Conservation (phyloP, 2,797 vertebrate genomes). For the Muscicapa comitata region DNA sequence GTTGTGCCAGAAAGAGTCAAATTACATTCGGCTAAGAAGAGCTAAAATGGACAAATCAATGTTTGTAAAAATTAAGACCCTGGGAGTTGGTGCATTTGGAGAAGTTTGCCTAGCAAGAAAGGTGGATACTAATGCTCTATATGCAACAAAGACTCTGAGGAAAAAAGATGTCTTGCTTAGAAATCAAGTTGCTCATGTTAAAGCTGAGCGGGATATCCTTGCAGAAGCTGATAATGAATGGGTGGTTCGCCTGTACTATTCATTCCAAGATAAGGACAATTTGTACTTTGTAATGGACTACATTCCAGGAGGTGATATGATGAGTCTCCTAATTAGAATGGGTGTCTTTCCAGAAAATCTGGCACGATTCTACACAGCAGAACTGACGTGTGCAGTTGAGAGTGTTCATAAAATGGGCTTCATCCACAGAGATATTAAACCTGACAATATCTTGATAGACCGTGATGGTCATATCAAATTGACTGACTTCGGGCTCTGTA, state of each 20-base stretch:
- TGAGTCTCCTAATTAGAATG: conserved; percentile 95
- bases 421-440: conserved; percentile 99
- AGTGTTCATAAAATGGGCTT: conserved; percentile 99
- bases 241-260: conserved; percentile 98
- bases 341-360: conserved; percentile 95
- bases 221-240: conserved; percentile 98
- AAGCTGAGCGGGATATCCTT: conserved; percentile 96
- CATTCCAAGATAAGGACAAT: conserved; percentile 97
- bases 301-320: conserved; percentile 98
- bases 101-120: conserved; percentile 95
- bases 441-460: conserved; percentile 98
- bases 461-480: conserved; percentile 97
- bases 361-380: conserved; percentile 95
- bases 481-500: conserved; percentile 97
- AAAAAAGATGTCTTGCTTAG: conserved; percentile 96
- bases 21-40: conserved; percentile 95
- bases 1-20: conserved; percentile 97
- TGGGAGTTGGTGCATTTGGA: conserved; percentile 95
- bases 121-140: conserved; percentile 92
- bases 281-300: conserved; percentile 99
- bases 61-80: conserved; percentile 97
- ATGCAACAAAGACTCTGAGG: conserved; percentile 96
- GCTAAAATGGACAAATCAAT: conserved; percentile 99
- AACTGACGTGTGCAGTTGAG: conserved; percentile 94
- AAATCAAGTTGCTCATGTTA: conserved; percentile 98